Percentiles rank a stretch among this genome's conserved stretches.
Evolutionary conservation across 2,797 vertebrate species (phyloP).

Genomic region (Anisognathus igniventris): DNA sequence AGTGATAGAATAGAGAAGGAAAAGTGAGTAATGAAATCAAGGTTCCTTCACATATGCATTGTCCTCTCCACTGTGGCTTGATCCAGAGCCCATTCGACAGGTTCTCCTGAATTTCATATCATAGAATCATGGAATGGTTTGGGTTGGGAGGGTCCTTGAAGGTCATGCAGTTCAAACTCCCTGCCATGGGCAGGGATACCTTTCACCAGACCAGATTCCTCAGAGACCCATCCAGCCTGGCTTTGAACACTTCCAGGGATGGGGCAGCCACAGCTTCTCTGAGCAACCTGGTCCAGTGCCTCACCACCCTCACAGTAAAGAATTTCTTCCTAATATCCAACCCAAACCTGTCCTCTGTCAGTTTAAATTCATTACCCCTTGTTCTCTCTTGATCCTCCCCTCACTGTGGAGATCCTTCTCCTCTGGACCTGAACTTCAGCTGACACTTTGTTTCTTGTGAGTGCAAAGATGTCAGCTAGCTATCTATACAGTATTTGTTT

Average conservation of each 20-base stretch:
- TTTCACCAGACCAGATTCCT: background rate
- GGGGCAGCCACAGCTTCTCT: background rate
- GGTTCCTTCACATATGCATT: background rate
- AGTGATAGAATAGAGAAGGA: background rate
- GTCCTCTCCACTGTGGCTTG: background rate
- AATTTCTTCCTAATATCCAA: background rate
- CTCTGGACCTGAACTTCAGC: background rate
- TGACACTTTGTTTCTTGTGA: background rate
- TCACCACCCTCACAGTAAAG: background rate
- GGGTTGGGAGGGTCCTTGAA: background rate
- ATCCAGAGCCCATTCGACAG: background rate
- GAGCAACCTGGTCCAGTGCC: rapidly evolving
- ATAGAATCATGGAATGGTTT: background rate
- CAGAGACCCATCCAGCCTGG: background rate
- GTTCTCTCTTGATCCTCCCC: background rate
- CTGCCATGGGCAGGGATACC: no score
- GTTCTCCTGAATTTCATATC: background rate
- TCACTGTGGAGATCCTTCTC: background rate
- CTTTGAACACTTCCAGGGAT: background rate
- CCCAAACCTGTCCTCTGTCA: background rate
- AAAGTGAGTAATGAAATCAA: background rate
- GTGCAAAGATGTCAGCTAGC: background rate
- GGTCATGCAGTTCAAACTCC: background rate
- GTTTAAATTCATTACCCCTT: background rate
- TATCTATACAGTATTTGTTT: background rate